These are phyloP conservation scores for Spodoptera picta DNA, from an alignment of 2,888 invertebrate species.

Conservation along the genomic window DNA sequence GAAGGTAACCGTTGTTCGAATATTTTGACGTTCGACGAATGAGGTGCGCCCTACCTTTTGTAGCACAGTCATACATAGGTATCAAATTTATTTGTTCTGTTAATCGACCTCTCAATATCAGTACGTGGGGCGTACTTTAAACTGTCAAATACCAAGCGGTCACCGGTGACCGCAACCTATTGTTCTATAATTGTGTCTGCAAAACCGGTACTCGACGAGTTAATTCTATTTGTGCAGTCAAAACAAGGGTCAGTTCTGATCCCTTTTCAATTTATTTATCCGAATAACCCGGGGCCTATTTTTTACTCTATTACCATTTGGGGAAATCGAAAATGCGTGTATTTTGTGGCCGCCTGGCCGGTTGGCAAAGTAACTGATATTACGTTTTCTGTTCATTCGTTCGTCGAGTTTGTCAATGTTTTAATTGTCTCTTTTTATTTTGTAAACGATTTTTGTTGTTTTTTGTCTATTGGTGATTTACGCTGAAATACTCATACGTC, in stretches of 20 bases:
- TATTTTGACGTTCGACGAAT: slow-evolving; percentile 4
- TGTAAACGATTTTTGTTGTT: background rate
- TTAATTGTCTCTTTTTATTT: slow-evolving; percentile 6
- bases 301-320: slow-evolving; percentile 72
- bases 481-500: too few relatives aligned
- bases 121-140: slow-evolving; percentile 75
- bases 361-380: slow-evolving; percentile 45
- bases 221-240: slow-evolving; percentile 84
- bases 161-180: too few relatives aligned
- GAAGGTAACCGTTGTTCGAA: slow-evolving; percentile 10
- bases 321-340: slow-evolving; percentile 64
- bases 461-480: background rate
- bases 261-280: slow-evolving; percentile 82
- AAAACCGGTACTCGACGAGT: too few relatives aligned
- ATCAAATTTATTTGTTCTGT: slow-evolving; percentile 70
- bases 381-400: slow-evolving; percentile 17
- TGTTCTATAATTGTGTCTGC: too few relatives aligned
- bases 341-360: slow-evolving; percentile 48
- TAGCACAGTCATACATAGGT: slow-evolving; percentile 41
- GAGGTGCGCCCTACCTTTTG: slow-evolving; percentile 35
- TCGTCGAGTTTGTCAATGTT: slow-evolving; percentile 9
- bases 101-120: slow-evolving; percentile 79
- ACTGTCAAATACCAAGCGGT: too few relatives aligned
- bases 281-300: slow-evolving; percentile 64
- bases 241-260: slow-evolving; percentile 78